Percentiles rank a stretch among this genome's conserved stretches.
phyloP scores from a whole-genome alignment of 1,140 invertebrate genomes.

The Samia ricini region DNA sequence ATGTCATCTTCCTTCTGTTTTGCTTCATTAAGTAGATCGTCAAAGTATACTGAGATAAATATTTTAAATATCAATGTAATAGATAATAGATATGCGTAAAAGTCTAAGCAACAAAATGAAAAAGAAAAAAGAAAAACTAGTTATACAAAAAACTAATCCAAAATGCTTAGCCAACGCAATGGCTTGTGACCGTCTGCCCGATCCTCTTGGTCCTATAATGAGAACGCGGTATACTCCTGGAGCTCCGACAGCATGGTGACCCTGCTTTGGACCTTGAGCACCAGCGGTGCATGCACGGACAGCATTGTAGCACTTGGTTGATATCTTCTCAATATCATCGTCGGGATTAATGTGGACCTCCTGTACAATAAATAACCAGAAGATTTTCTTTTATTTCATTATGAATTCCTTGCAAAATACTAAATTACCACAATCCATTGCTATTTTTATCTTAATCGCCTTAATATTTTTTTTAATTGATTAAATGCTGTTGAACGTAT shows the following conservation, averaged over 20 bases:
- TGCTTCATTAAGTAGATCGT: constrained; percentile 73
- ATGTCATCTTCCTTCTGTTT: constrained; percentile 68
- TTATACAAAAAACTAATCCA: constrained; percentile 63
- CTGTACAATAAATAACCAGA: constrained; percentile 20
- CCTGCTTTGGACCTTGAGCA: constrained; percentile 45
- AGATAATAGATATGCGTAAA: background rate
- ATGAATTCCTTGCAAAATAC: too few relatives aligned
- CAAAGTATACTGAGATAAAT: constrained; percentile 75
- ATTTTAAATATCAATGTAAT: background rate
- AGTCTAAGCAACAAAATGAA: background rate
- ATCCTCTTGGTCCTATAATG: constrained; percentile 73
- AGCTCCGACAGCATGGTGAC: constrained; percentile 44
- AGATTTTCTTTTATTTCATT: too few relatives aligned
- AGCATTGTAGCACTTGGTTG: constrained; percentile 51
- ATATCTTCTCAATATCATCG: constrained; percentile 37
- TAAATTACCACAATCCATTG: too few relatives aligned
- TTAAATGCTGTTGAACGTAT: too few relatives aligned
- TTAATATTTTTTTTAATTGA: too few relatives aligned
- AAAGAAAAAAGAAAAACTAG: constrained; percentile 1
- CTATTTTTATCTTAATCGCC: too few relatives aligned
- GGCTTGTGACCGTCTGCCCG: constrained; percentile 70
- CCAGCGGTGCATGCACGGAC: constrained; percentile 47
- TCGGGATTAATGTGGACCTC: constrained; percentile 47
- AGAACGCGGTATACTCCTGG: constrained; percentile 67
- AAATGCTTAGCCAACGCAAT: constrained; percentile 59